Evolutionary conservation across 2,888 invertebrate genomes (phyloP).

Genomic region (Euplagia quadripunctaria): DNA sequence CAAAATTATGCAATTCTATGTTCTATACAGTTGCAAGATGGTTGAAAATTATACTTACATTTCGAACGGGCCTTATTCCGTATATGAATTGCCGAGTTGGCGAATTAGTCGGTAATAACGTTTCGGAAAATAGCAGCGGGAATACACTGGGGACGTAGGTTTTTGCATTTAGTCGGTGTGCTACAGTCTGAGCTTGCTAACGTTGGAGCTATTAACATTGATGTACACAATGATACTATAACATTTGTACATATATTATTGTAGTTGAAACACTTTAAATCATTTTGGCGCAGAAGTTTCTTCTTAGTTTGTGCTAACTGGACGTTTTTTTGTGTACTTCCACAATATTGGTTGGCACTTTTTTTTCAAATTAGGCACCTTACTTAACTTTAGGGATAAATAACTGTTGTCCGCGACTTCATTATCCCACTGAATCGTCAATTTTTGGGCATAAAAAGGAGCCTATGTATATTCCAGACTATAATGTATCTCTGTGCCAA

Average conservation of each 20-base stretch:
- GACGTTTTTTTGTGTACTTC: too few relatives aligned
- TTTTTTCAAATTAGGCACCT: too few relatives aligned
- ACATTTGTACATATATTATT: neutral
- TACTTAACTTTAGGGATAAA: too few relatives aligned
- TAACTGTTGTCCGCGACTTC: too few relatives aligned
- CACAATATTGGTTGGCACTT: too few relatives aligned
- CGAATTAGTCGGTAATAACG: slow-evolving; percentile 41
- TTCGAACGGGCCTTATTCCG: slow-evolving; percentile 23
- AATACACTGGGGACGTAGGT: slow-evolving; percentile 23
- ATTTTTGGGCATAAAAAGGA: too few relatives aligned
- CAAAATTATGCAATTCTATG: slow-evolving; percentile 18
- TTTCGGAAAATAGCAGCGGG: slow-evolving; percentile 35
- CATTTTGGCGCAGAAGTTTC: too few relatives aligned
- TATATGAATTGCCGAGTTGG: slow-evolving; percentile 26
- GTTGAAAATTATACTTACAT: slow-evolving; percentile 22
- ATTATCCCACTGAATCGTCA: too few relatives aligned
- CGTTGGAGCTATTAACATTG: neutral
- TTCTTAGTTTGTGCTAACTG: too few relatives aligned
- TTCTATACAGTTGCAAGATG: slow-evolving; percentile 18
- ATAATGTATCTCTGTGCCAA: too few relatives aligned
- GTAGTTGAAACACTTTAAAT: neutral
- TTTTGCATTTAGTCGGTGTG: slow-evolving; percentile 31
- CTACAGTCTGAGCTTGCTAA: neutral
- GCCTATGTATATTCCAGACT: too few relatives aligned
- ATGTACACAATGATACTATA: neutral